Evolutionary conservation across 2,888 invertebrate species (phyloP).

Genomic region (Cantharis flavilabris): DNA sequence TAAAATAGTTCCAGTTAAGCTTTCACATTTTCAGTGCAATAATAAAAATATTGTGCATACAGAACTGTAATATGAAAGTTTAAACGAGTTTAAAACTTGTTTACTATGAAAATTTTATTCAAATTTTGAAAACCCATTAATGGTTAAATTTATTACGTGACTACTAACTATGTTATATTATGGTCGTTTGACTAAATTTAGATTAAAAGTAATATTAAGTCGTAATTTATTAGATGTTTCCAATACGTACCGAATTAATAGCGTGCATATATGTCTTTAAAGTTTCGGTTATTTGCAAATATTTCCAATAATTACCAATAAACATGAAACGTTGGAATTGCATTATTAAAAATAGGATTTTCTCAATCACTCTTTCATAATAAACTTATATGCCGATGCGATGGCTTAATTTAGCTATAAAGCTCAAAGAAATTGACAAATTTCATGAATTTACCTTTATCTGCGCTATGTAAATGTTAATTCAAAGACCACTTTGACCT

Average conservation of each 20-base stretch:
- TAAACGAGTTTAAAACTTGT: background rate
- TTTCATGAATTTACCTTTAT: background rate
- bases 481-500: background rate
- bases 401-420: too few relatives aligned
- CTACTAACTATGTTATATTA: background rate
- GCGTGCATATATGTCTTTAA: background rate
- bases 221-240: background rate
- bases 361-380: background rate
- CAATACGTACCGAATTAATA: background rate
- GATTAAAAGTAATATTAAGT: background rate
- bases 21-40: background rate
- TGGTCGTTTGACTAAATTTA: background rate
- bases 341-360: background rate
- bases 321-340: background rate
- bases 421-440: background rate
- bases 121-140: background rate
- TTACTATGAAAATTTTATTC: background rate
- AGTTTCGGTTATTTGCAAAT: background rate
- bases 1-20: background rate
- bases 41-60: background rate
- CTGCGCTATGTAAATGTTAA: background rate
- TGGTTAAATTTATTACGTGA: background rate
- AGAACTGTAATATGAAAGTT: background rate
- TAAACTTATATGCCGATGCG: too few relatives aligned
- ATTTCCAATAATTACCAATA: background rate